Conservation (phyloP, 2,888 invertebrate species). For the Catocala sponsa region DNA sequence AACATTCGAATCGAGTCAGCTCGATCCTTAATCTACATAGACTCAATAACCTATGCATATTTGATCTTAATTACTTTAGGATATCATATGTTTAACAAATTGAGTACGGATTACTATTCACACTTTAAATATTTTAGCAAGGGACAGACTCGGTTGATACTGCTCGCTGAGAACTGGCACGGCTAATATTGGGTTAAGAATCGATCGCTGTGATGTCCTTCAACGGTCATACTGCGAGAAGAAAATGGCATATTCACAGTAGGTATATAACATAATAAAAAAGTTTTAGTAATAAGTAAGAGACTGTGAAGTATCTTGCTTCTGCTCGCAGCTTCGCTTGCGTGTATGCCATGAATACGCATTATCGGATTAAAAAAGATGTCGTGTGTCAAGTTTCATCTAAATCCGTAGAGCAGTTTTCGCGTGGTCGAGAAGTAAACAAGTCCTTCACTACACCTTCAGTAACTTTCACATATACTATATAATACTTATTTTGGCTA, state of each 20-base stretch:
- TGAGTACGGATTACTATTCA: not conserved
- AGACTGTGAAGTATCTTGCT: not conserved
- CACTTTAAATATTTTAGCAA: slow-evolving; percentile 6
- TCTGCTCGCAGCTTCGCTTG: no score
- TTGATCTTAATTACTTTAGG: slow-evolving; percentile 31
- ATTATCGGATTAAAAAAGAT: no score
- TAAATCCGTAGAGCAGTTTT: no score
- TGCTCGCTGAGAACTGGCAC: slow-evolving; percentile 9
- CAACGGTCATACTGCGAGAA: not conserved
- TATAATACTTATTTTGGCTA: no score
- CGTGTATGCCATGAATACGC: no score
- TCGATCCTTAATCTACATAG: no score
- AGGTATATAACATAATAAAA: not conserved
- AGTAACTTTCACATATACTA: no score
- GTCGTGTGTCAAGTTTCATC: no score
- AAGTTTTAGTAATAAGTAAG: not conserved
- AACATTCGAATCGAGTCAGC: no score
- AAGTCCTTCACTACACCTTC: no score
- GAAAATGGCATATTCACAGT: not conserved
- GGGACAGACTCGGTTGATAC: not conserved
- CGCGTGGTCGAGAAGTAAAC: no score
- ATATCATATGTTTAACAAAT: slow-evolving; percentile 16
- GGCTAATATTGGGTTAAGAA: slow-evolving; percentile 14
- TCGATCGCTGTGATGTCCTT: slow-evolving; percentile 12
- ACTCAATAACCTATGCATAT: no score